Base-by-base conservation (phyloP, 2,888 invertebrate genomes). In the Phyllotreta cruciferae region DNA sequence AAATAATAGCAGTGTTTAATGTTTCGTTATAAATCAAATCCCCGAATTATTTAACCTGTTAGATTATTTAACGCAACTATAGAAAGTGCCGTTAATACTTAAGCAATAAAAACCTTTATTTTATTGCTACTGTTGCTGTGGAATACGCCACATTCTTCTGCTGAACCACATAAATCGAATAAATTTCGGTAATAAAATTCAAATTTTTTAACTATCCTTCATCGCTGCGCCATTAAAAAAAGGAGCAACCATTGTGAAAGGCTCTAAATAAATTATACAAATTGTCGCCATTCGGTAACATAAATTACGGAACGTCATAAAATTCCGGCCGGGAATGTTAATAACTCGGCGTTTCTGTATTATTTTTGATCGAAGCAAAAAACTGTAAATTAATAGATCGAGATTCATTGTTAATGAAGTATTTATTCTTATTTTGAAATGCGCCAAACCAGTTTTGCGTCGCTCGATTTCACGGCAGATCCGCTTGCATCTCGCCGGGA, bases 311-410 rank as follows among this genome's bases (percentile, higher is more conserved):
- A 11, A 34, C 34, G 38, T 41, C 44, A 56, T 52, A 56, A 56
- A 56, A 56, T 56, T 56, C 56, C 56, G 13, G 35, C 37, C 50
- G 41, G 50, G 57, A 57, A 57, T 57, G 57, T 57, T 49, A 49
- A 57, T 57, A 50, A 34, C 36, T 24, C 24, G 4, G 24, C 24
- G 24, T 24, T 11, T 52, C 24, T 35, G 11, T 57, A 41, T 49
- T n/a, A n/a, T 57, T 34, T 50, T 57, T 57, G 14, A 57, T 57
- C 50, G 39, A 11, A 14, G 49, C 49, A 52, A 50, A 42, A 49
- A 57, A 57, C 49, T 49, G 36, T 41, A 49, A 57, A 57, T 57
- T 57, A 57, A 57, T 57, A 57, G 57, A 57, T 57, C 50, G 34
- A 57, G 50, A 57, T 57, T 49, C 56, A 57, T 57, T 57, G 47